Conservation (phyloP, 2,797 vertebrate species). For the Cirrhinus mrigala region DNA sequence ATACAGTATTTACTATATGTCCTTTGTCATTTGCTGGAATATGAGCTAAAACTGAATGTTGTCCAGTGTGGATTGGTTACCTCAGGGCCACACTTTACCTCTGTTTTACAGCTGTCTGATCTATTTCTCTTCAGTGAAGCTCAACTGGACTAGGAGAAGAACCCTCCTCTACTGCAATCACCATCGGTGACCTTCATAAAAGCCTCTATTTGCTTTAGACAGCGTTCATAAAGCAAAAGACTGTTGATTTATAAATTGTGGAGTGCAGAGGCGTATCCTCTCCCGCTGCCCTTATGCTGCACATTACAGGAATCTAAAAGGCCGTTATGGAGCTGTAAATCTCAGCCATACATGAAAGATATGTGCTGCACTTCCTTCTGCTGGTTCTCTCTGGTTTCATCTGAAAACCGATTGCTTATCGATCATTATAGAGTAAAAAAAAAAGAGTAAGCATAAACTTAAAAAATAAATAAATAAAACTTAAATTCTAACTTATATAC, state of each 20-base stretch:
- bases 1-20: constrained; percentile 20
- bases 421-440: constrained; percentile 54
- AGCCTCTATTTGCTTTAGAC: constrained; percentile 58
- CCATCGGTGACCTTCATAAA: constrained; percentile 62
- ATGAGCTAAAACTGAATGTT: constrained; percentile 35
- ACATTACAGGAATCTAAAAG: constrained; percentile 58
- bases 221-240: constrained; percentile 57
- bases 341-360: constrained; percentile 39
- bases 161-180: constrained; percentile 39
- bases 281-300: constrained; percentile 28
- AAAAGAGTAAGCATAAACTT: constrained; percentile 29
- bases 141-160: constrained; percentile 23
- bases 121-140: constrained; percentile 30
- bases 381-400: constrained; percentile 45
- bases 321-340: constrained; percentile 55
- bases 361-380: constrained; percentile 29
- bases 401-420: constrained; percentile 40
- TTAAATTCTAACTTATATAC: background rate
- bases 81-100: constrained; percentile 52
- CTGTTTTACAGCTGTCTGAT: constrained; percentile 53
- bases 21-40: constrained; percentile 28
- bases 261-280: constrained; percentile 33
- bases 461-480: background rate
- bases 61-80: constrained; percentile 11
- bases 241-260: constrained; percentile 55